Conservation (phyloP, 2,888 invertebrate genomes). For the Drosophila acutilabella region DNA sequence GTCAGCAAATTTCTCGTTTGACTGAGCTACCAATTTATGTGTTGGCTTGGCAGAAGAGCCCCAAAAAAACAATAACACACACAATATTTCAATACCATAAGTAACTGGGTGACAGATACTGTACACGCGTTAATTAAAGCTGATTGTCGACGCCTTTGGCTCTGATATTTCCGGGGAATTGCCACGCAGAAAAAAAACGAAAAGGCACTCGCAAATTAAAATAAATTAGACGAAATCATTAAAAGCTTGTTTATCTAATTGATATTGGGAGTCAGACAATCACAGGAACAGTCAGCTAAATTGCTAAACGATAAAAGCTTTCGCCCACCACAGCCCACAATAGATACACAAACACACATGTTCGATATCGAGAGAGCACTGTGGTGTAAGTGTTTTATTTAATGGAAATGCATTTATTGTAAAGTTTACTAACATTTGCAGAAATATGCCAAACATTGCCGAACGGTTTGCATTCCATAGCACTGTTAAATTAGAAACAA, state of each 20-base stretch:
- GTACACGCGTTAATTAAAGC: conserved; percentile 27
- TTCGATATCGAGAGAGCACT: conserved; percentile 7
- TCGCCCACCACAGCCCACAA: not conserved
- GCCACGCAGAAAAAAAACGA: conserved; percentile 21
- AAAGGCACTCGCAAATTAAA: conserved; percentile 44
- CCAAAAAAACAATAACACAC: conserved; percentile 4
- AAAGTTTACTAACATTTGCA: too few species aligned
- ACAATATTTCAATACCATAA: conserved; percentile 5
- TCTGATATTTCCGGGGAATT: conserved; percentile 31
- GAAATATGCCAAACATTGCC: too few species aligned
- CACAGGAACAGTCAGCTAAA: conserved; percentile 18
- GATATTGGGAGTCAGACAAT: conserved; percentile 40
- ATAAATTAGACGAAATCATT: conserved; percentile 61
- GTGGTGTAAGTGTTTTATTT: too few species aligned
- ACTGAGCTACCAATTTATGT: conserved; percentile 20
- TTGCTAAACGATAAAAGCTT: conserved; percentile 34
- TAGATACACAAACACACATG: conserved; percentile 37
- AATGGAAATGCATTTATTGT: too few species aligned
- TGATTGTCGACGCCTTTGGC: conserved; percentile 17
- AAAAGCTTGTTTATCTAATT: conserved; percentile 74
- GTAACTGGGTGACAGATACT: conserved; percentile 20
- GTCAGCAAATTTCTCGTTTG: conserved; percentile 55
- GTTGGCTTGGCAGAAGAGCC: conserved; percentile 15
- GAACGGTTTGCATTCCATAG: too few species aligned
- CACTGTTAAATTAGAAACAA: too few species aligned